These are phyloP conservation scores for Typhlomys cinereus DNA, from an alignment of 2,113 vertebrate genomes.

Conservation along the genomic window DNA sequence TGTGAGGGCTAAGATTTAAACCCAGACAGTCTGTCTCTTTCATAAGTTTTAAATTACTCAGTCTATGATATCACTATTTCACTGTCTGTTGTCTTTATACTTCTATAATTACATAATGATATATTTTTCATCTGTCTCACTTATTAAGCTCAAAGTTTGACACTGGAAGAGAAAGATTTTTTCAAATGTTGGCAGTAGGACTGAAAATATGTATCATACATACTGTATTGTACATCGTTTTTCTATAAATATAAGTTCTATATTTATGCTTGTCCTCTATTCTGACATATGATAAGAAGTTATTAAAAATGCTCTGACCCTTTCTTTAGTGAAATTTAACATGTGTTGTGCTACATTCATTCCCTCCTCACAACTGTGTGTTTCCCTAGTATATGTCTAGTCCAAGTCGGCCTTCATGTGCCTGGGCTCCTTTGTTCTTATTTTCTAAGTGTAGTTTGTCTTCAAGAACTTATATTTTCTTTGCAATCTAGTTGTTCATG, in stretches of 20 bases:
- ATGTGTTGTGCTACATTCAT: not conserved
- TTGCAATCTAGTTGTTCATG: not conserved
- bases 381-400: not conserved
- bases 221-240: not conserved
- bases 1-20: not conserved
- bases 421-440: not conserved
- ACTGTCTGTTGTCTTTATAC: not conserved
- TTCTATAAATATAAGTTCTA: not conserved
- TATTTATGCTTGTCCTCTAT: not conserved
- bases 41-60: not conserved
- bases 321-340: not conserved
- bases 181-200: not conserved
- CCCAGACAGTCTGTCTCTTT: not conserved
- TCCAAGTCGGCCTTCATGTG: too few relatives aligned
- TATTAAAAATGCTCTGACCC: not conserved
- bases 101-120: not conserved
- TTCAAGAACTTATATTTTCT: not conserved
- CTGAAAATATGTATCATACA: not conserved
- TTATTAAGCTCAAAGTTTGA: not conserved
- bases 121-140: not conserved
- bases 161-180: not conserved
- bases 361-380: not conserved
- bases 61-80: not conserved
- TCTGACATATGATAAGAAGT: not conserved
- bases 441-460: not conserved